Evolutionary conservation across 92 coral and sea anemone genomes (phyloP), one percentile per base, ranked within the genome.

Genomic region (Palythoa grandiflora): DNA sequence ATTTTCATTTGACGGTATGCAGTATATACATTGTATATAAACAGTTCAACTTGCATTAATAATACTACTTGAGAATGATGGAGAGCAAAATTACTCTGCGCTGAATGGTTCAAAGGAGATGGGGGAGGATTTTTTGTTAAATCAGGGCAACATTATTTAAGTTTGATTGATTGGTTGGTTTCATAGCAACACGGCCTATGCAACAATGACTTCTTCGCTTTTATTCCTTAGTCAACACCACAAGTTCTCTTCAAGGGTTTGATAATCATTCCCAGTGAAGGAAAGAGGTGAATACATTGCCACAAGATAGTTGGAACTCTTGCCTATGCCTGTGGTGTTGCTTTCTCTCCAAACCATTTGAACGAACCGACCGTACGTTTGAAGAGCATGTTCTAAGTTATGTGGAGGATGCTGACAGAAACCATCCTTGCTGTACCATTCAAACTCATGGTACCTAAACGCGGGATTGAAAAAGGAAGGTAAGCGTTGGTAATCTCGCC

Each of bases 261-360:
- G 71, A 44, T 57, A 38, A 13, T 79, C 55, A 47, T 47, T 57
- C 3, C 52, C 28, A 54, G 61, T 57, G 54, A 79, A 21, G 37
- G 50, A 37, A 13, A 14, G 50, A 61, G 72, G 61, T 79, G 84
- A 60, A 19, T 79, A 79, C 19, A 40, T 35, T 13, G 71, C 84
- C 3, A 79, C 84, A n/a, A 79, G 71, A 36, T 37, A 79, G 12
- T 57, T 66, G 6, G 54, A 15, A 8, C 71, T 79, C 36, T 16
- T 57, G 37, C 71, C 84, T 37, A 79, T 79, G 2, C 84, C 84
- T 38, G 63, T 79, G 51, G 70, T 57, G 38, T 48, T 57, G 15
- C 71, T 19, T 59, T 20, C 84, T 59, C 84, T 57, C 84, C 71
- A 79, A 59, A 79, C 72, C 84, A 79, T 38, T 51, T 79, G 84